Evolutionary conservation across 1,140 invertebrate genomes (phyloP), one percentile per base, ranked within the genome.

Genomic region (Aradophagus sp.): DNA sequence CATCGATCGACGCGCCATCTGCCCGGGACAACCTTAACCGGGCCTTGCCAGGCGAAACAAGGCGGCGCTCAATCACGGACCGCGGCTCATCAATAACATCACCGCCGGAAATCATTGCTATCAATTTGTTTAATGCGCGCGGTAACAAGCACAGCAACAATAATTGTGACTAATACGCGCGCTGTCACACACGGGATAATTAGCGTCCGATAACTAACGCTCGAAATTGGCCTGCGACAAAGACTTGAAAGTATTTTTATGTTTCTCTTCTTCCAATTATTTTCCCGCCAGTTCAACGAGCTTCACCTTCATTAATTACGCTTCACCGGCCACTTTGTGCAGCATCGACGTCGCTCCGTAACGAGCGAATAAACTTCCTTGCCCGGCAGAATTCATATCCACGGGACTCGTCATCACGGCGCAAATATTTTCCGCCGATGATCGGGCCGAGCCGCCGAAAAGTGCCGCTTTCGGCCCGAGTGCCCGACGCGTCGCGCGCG

Each of bases 241-340:
- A 62, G 56, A 53, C 56, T 69, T 48, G 41, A 68, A 59, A 61
- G 48, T 68, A 55, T 62, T 61, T 62, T 62, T 55, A 61, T 41
- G 44, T 61, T 68, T 62, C 48, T 29, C 32, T 59, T 56, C 55
- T 61, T 55, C 65, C 55, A 68, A 68, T 68, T 68, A 68, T 61
- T 68, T 61, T 47, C 47, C 41, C 53, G 44, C 55, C 65, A 61
- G 65, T 68, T 61, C 55, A 68, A 52, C 42, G 48, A 61, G 65
- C 48, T 68, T 59, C 39, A 59, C 39, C 48, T 68, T 67, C 45
- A 67, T 59, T 59, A 67, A 67, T 67, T 67, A 67, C 63, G 63
- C 63, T 59, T 61, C 55, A 47, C 34, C 55, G 63, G 55, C 41
- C 53, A 67, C 63, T 59, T 67, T 67, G 63, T 67, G 35, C 53